Base-by-base conservation (phyloP, 2,797 vertebrate genomes). In the Sebastes oblongus region DNA sequence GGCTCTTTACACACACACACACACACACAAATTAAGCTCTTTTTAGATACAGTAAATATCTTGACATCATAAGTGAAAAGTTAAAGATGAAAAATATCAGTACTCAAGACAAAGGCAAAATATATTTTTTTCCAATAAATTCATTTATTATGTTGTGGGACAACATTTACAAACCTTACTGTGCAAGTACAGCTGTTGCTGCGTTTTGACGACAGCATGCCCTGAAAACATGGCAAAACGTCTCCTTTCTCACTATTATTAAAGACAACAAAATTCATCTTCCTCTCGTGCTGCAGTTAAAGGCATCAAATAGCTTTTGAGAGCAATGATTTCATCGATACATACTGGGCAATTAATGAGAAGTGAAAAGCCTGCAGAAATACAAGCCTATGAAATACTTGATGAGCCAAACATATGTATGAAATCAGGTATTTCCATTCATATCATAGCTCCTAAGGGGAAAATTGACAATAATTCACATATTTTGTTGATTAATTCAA, bases 111-210 rank as follows among this genome's bases (percentile, higher is more conserved):
- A 71, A 58, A 61, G 3, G 25, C 10, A 34, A 58, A 50, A 13
- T 2, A 16, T 52, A 27, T 46, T 1, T 18, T 46, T 82, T 81
- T 75, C 65, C 58, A 80, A 89, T 89, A 85, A 90, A 91, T 88
- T 80, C 27, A 88, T 94, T 95, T 94, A 93, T 94, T 92, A 88
- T 91, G 86, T 86, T 89, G 89, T 92, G 88, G 89, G 85, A 90
- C 88, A 92, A 90, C 89, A 92, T 94, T 92, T 94, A 93, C 93
- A 95, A 93, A 93, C 82, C 86, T 85, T 85, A 81, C 76, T 94
- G 91, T 93, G 88, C 85, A 94, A 90, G 84, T 86, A 86, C 74
- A 90, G 72, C 72, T 84, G 79, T 83, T 77, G 82, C 85, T 78
- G 79, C 24, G 18, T 75, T 75, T 39, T 79, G 75, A 85, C 20